Conservation (phyloP, 2,113 vertebrate species). For the Microtus montanus region DNA sequence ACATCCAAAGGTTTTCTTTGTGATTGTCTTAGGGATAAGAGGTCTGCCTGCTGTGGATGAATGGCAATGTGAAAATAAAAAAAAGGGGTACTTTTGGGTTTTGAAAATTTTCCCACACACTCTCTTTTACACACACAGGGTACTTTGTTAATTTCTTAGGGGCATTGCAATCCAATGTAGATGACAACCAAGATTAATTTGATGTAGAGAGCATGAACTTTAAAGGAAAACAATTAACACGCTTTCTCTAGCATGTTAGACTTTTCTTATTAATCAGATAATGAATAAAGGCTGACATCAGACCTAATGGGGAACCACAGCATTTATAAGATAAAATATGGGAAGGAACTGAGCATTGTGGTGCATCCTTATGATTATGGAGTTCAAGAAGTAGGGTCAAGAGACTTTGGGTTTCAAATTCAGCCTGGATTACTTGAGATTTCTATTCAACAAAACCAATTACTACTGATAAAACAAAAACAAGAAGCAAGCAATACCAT, state of each 20-base stretch:
- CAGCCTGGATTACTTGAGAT: neutral
- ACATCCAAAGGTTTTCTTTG: neutral
- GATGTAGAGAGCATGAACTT: neutral
- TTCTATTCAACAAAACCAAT: neutral
- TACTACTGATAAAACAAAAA: neutral
- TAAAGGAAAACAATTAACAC: neutral
- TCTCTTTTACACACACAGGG: neutral
- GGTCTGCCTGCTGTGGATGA: accelerated
- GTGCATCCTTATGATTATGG: no score
- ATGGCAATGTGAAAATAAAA: neutral
- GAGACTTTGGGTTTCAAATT: no score
- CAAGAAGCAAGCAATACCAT: no score
- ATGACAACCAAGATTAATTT: neutral
- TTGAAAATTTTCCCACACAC: neutral
- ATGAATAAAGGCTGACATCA: neutral
- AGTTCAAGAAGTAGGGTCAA: neutral
- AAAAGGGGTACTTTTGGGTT: neutral
- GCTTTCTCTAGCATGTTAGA: neutral
- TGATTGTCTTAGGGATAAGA: neutral
- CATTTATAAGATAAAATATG: neutral
- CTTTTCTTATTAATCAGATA: neutral
- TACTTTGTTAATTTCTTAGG: neutral
- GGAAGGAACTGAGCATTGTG: neutral
- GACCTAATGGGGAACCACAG: neutral
- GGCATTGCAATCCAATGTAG: neutral